These are phyloP conservation scores for Pao palembangensis DNA, from an alignment of 2,113 vertebrate genomes.

Conservation along the genomic window DNA sequence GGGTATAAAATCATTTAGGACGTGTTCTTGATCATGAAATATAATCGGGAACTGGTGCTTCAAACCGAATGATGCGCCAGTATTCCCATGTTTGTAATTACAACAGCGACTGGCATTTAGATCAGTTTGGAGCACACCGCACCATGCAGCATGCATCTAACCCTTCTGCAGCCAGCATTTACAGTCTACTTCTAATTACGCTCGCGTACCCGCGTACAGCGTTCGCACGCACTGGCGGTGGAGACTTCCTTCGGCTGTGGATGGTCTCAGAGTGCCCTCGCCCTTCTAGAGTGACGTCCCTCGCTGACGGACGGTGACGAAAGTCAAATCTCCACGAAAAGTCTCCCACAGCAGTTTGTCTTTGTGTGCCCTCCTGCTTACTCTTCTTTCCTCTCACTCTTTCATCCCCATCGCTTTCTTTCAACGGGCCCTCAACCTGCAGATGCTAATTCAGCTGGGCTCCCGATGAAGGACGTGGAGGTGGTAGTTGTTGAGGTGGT, in stretches of 20 bases:
- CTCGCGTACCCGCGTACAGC: background rate
- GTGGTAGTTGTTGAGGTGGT: constrained; percentile 54
- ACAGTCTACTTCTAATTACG: constrained; percentile 4
- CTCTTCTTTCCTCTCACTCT: background rate
- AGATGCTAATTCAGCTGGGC: constrained; percentile 41
- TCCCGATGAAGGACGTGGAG: constrained; percentile 41
- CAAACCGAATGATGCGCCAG: no score
- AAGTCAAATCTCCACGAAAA: constrained; percentile 41
- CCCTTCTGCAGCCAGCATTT: constrained; percentile 2
- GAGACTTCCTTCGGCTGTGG: constrained; percentile 24
- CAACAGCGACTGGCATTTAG: background rate
- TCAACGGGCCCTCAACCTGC: constrained; percentile 35
- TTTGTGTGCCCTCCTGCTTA: constrained; percentile 7
- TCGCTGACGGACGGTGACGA: constrained; percentile 55
- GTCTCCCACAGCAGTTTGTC: background rate
- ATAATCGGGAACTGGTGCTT: no score
- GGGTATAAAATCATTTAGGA: no score
- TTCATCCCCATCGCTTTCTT: constrained; percentile 36
- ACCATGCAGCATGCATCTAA: background rate
- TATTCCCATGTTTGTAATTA: no score
- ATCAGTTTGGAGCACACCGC: background rate
- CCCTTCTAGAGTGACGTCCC: constrained; percentile 59
- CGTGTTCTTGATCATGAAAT: no score
- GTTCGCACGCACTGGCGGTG: background rate
- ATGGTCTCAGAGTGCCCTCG: constrained; percentile 51